Conservation (phyloP, 2,113 vertebrate species). For the Archocentrus centrarchus region DNA sequence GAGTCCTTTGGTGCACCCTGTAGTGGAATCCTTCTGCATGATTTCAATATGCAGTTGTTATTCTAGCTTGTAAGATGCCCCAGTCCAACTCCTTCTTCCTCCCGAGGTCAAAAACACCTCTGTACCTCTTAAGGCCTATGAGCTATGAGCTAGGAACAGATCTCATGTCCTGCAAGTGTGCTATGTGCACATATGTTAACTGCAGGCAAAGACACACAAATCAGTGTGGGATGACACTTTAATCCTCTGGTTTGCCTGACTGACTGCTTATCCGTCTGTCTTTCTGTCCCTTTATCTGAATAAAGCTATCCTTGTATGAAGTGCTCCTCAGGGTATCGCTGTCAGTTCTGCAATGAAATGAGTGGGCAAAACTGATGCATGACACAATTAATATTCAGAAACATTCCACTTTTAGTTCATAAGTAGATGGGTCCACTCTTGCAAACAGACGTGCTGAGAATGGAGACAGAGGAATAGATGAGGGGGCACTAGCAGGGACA, state of each 20-base stretch:
- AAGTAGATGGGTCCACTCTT: slow-evolving; percentile 18
- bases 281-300: slow-evolving; percentile 46
- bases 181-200: not conserved
- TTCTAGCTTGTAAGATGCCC: not conserved
- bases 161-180: not conserved
- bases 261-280: slow-evolving; percentile 3
- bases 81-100: not conserved
- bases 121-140: not conserved
- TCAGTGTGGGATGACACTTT: slow-evolving; percentile 25
- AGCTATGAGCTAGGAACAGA: not conserved
- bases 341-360: slow-evolving; percentile 63
- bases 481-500: not conserved
- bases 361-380: slow-evolving; percentile 69
- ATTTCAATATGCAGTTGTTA: not conserved
- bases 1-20: not conserved
- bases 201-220: slow-evolving; percentile 24
- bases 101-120: not conserved
- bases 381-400: slow-evolving; percentile 72
- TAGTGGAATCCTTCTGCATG: not conserved
- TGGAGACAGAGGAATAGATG: slow-evolving; percentile 21
- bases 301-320: slow-evolving; percentile 32
- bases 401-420: slow-evolving; percentile 66
- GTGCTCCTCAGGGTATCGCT: slow-evolving; percentile 62
- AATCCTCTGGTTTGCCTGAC: slow-evolving; percentile 10
- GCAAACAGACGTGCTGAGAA: slow-evolving; percentile 42